A percentile compares a stretch with the other conserved stretches of the same genome.
Conservation (phyloP, 2,888 invertebrate species). For the Tiliacea citrago region DNA sequence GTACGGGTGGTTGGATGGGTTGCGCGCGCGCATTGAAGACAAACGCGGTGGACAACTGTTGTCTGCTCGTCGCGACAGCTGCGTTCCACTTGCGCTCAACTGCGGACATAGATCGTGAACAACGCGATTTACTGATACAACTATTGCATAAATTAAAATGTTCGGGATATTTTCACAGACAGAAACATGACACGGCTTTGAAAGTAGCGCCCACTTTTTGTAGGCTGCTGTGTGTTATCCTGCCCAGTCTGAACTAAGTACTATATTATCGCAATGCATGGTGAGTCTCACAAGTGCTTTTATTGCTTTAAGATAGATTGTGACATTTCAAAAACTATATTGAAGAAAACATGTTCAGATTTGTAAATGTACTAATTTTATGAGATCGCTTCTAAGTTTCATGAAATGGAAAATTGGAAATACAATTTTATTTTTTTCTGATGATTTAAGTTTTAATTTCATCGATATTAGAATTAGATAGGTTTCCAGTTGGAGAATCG, state of each 20-base stretch:
- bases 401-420: background rate
- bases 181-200: constrained; percentile 23
- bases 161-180: constrained; percentile 28
- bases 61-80: constrained; percentile 89
- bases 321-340: background rate
- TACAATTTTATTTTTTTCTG: background rate
- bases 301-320: background rate
- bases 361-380: background rate
- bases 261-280: background rate
- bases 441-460: background rate
- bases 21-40: constrained; percentile 80
- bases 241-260: background rate
- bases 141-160: constrained; percentile 39
- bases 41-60: constrained; percentile 88
- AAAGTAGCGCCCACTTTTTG: constrained; percentile 3
- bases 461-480: background rate
- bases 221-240: constrained; percentile 7
- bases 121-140: constrained; percentile 59
- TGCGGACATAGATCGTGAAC: constrained; percentile 62
- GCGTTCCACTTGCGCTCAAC: constrained; percentile 82
- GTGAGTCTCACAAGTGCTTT: background rate
- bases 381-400: background rate
- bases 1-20: constrained; percentile 70
- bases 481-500: background rate
- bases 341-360: background rate